Evolutionary conservation across 1,140 invertebrate species (phyloP), one percentile per base, ranked within the genome.

Genomic region (Zophobas morio): DNA sequence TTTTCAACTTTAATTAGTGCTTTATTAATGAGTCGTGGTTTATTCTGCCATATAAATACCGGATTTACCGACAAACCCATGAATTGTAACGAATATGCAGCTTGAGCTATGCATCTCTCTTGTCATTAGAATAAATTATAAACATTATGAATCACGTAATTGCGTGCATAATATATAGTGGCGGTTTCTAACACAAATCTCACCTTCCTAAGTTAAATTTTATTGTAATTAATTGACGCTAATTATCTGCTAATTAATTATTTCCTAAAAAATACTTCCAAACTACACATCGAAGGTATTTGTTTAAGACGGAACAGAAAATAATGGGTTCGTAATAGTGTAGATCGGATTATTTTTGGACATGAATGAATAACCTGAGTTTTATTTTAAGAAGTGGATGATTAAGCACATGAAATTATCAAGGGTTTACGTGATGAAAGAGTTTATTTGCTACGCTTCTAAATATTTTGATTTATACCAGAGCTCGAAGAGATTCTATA

Each of bases 401-500:
- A 78, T 78, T 75, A 71, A 78, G 77, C 77, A 74, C 39, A 39
- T 78, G 77, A 78, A 66, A 78, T 75, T 78, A 78, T 78, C 77
- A 78, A 78, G 77, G 70, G 74, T 78, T 74, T 72, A 75, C 42
- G 71, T 73, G 77, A 20, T 78, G 77, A 78, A 74, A 78, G 77
- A 78, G 71, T 74, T 49, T 74, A 73, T 78, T 78, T 78, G 66
- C 47, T 56, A n/a, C n/a, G 70, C 42, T 60, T 76, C 73, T 79
- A 79, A 79, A 79, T 79, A 79, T 79, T 79, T 72, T 79, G 77
- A 79, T 79, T 63, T 70, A 72, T 76, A 42, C 73, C 60, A 76
- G 77, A 79, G 6, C 57, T 70, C 51, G 46, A 77, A 60, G 66
- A 49, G 39, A 32, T 34, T 47, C 42, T 20, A 63, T 63, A 60